phyloP scores from a whole-genome alignment of 2,797 vertebrate species.

The Lacerta agilis region DNA sequence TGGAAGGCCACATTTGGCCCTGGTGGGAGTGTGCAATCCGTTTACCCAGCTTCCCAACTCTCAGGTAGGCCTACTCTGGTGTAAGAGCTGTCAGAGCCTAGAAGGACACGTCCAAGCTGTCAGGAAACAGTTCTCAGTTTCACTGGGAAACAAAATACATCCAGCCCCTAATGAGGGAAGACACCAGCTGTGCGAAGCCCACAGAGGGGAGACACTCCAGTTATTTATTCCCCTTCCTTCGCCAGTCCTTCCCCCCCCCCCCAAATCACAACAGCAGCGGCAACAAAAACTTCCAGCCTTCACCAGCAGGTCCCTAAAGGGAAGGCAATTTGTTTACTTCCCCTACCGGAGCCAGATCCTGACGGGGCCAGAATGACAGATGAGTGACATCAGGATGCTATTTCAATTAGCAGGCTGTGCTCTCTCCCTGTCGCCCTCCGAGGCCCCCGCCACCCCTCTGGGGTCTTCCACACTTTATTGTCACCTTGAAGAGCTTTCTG shows the following conservation, averaged over 20 bases:
- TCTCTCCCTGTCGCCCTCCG: background rate
- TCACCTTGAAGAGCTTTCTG: background rate
- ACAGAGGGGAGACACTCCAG: background rate
- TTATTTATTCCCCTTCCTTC: conserved; percentile 60
- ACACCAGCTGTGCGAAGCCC: conserved; percentile 50
- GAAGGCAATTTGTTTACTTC: conserved; percentile 76
- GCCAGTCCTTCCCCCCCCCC: background rate
- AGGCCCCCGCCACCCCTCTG: background rate
- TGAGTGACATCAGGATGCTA: conserved; percentile 67
- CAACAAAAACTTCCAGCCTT: conserved; percentile 49
- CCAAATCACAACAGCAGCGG: background rate
- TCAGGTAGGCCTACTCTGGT: background rate
- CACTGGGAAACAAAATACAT: conserved; percentile 25
- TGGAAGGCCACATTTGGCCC: too few species aligned
- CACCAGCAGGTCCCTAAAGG: conserved; percentile 71
- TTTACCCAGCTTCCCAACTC: background rate
- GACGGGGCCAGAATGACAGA: conserved; percentile 76
- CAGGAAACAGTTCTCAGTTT: conserved; percentile 26
- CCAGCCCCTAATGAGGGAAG: conserved; percentile 50
- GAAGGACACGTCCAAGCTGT: conserved; percentile 38
- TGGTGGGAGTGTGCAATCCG: background rate
- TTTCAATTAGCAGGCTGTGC: conserved; percentile 64
- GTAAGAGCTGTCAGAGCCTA: conserved; percentile 43
- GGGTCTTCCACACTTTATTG: background rate
- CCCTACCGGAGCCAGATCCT: conserved; percentile 74